Evolutionary conservation across 2,797 vertebrate species (phyloP).

Genomic region (Ataeniobius toweri): DNA sequence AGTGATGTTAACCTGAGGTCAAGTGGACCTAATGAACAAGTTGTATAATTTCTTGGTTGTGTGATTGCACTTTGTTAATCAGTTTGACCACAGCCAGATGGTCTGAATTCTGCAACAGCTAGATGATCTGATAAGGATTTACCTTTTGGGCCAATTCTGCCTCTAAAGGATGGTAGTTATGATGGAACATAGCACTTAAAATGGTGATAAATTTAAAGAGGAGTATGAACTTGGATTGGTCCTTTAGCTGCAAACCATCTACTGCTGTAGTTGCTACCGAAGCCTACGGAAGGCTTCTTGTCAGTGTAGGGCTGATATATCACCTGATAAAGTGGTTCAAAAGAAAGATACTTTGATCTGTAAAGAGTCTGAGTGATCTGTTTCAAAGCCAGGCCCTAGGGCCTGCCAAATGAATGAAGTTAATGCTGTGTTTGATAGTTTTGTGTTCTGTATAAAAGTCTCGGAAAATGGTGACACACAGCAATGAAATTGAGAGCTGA

Average conservation of each 20-base stretch:
- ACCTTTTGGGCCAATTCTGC: background rate
- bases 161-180: no score
- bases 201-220: background rate
- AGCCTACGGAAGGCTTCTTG: background rate
- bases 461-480: background rate
- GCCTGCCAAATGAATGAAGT: background rate
- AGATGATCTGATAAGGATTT: background rate
- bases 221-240: no score
- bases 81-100: background rate
- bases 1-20: background rate
- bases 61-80: background rate
- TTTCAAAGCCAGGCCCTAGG: no score
- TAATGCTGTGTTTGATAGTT: background rate
- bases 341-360: no score
- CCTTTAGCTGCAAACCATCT: no score
- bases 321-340: background rate
- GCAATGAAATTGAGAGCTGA: no score
- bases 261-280: background rate
- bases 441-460: background rate
- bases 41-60: background rate
- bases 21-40: background rate
- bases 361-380: no score
- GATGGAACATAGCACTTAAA: background rate
- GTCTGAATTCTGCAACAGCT: background rate
- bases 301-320: background rate